Evolutionary conservation across 2,888 invertebrate species (phyloP), one percentile per base, ranked within the genome.

Genomic region (Epistrophella euchroma): DNA sequence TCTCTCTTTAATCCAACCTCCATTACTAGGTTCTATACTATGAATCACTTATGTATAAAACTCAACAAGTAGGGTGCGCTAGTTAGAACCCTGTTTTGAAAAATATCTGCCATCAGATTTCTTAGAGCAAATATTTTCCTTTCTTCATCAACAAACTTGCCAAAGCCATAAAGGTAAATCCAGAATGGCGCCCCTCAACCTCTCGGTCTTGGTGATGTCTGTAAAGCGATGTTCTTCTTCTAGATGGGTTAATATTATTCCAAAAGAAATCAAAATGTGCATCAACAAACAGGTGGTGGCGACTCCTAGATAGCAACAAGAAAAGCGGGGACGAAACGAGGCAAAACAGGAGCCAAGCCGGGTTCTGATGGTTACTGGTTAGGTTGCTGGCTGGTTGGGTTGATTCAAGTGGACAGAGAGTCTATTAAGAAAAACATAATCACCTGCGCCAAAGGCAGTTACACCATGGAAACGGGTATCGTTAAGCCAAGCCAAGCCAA

Each of bases 381-480:
- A 1, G 28, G 13, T 22, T 64, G 43, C 40, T 47, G 60, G 25
- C 9, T 52, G 35, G 22, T 28, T 62, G 43, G 55, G n/a, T 35
- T 50, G 70, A 75, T 77, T 68, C 81, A 76, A 58, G 79, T 64
- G 64, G 71, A 81, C 76, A 40, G 35, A 66, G 25, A 66, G 43
- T 75, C 79, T 80, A 76, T 76, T 76, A 52, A 76, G 71, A 75
- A 78, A 58, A 43, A 79, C 66, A 35, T 85, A 80, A 80, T 85
- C 84, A 85, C 80, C 79, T 80, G 80, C 64, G 70, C 80, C 80
- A 55, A 60, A 43, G 80, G 75, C 66, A 84, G 66, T 68, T 64
- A 85, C 71, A 79, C 80, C 66, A 62, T 60, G 71, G 32, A 25
- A 73, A 68, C 73, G 55, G 52, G 73, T 78, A 47, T 60, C 43